A percentile compares a stretch with the other conserved stretches of the same genome.
These are phyloP conservation scores for Jacana jacana DNA, from an alignment of 2,113 vertebrate species.

Conservation along the genomic window DNA sequence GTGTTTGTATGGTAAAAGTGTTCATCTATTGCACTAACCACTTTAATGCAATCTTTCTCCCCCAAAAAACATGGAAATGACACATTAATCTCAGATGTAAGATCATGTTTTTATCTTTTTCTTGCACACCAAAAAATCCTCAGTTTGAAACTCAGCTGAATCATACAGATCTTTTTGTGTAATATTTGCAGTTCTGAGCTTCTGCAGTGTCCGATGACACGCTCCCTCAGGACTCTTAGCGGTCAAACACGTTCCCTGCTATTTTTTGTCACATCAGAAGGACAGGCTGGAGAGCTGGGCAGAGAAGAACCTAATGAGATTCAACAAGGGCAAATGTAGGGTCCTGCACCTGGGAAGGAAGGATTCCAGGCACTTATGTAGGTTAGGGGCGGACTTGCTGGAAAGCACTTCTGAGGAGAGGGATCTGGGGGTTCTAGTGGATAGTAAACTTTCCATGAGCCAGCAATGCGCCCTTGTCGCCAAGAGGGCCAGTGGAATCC, in stretches of 20 bases:
- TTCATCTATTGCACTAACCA: background rate
- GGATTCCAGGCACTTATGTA: no score
- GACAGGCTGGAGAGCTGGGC: no score
- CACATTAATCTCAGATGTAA: background rate
- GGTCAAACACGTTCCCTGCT: background rate
- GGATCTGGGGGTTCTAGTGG: no score
- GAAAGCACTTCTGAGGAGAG: no score
- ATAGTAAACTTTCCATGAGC: no score
- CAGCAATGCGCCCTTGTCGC: no score
- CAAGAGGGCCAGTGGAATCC: no score
- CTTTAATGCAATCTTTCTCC: background rate
- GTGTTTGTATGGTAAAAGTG: background rate
- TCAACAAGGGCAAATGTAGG: no score
- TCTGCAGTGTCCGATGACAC: background rate
- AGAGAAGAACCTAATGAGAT: no score
- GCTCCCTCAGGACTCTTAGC: background rate
- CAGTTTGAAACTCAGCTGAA: background rate
- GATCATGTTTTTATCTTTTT: background rate
- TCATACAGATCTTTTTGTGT: background rate
- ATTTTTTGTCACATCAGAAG: background rate
- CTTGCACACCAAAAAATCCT: background rate
- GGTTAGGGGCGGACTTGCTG: no score
- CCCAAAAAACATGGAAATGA: background rate
- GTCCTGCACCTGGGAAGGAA: no score
- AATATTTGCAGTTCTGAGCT: background rate